Conservation (phyloP, 2,113 vertebrate species). For the Peromyscus polionotus region DNA sequence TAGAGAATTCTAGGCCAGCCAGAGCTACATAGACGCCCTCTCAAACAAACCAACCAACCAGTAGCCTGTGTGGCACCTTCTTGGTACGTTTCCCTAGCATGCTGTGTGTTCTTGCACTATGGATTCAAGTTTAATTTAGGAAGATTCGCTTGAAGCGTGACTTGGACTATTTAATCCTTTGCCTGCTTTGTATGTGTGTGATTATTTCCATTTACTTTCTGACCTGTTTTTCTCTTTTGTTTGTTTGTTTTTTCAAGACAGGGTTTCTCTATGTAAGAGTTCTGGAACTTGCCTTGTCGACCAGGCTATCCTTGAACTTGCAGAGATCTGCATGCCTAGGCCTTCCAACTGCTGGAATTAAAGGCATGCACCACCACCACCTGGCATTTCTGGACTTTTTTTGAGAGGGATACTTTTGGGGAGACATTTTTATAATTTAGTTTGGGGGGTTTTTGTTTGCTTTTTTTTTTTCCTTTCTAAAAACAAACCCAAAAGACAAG, state of each 20-base stretch:
- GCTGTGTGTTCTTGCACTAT: not conserved
- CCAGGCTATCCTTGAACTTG: not conserved
- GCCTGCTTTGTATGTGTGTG: not conserved
- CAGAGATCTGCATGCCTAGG: not conserved
- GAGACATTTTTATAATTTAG: not conserved
- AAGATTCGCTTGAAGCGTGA: not conserved
- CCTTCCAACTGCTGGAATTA: not conserved
- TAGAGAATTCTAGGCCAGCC: not conserved
- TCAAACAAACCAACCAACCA: not conserved
- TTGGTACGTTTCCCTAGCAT: not conserved
- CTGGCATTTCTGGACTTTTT: not conserved
- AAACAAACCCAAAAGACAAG: not conserved
- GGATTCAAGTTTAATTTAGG: not conserved
- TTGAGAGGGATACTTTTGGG: not conserved
- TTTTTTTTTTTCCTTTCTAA: not conserved
- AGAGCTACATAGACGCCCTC: not conserved
- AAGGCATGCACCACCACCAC: not conserved
- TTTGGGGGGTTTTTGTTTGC: not conserved
- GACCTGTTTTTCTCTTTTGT: not conserved
- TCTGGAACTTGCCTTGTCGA: not conserved
- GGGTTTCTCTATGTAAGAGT: too few species aligned
- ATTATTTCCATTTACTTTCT: not conserved
- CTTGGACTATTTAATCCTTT: not conserved
- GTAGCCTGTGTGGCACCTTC: not conserved
- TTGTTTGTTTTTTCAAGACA: too few species aligned